phyloP scores from a whole-genome alignment of 2,113 vertebrate genomes.

The Neodontobutis hainanensis region DNA sequence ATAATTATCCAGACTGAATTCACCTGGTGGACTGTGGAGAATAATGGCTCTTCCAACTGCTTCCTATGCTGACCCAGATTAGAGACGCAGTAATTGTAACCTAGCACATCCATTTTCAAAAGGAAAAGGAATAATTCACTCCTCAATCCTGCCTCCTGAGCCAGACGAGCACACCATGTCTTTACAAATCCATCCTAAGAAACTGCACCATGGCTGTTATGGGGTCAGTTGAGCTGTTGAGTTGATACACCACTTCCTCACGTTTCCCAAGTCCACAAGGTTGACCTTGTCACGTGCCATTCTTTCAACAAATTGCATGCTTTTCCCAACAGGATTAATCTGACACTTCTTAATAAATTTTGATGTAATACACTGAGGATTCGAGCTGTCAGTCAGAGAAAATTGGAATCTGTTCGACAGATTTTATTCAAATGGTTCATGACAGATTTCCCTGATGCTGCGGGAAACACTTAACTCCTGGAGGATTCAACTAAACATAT shows the following conservation, averaged over 20 bases:
- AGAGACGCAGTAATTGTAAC: constrained; percentile 46
- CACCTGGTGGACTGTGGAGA: constrained; percentile 52
- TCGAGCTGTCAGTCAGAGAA: constrained; percentile 42
- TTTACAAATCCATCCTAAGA: constrained; percentile 41
- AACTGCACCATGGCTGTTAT: constrained; percentile 3
- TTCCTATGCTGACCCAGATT: constrained; percentile 44
- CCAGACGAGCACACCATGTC: constrained; percentile 26
- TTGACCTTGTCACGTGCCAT: constrained; percentile 13
- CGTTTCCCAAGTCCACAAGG: constrained; percentile 27
- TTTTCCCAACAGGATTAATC: constrained; percentile 13
- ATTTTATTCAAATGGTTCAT: constrained; percentile 24
- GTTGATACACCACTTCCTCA: constrained; percentile 43
- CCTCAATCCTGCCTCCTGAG: constrained; percentile 39
- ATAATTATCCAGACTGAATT: constrained; percentile 73
- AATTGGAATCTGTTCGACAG: constrained; percentile 15
- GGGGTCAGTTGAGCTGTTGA: constrained; percentile 32
- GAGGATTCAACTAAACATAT: constrained; percentile 16
- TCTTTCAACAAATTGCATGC: constrained; percentile 22
- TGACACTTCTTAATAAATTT: constrained; percentile 27
- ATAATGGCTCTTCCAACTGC: constrained; percentile 42
- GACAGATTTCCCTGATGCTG: constrained; percentile 28
- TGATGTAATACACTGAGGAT: constrained; percentile 30
- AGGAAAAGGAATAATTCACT: constrained; percentile 58
- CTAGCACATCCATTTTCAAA: constrained; percentile 51
- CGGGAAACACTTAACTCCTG: constrained; percentile 22